A percentile compares a stretch with the other conserved stretches of the same genome.
Conservation (phyloP, 2,113 vertebrate genomes). For the Halichoeres trimaculatus region DNA sequence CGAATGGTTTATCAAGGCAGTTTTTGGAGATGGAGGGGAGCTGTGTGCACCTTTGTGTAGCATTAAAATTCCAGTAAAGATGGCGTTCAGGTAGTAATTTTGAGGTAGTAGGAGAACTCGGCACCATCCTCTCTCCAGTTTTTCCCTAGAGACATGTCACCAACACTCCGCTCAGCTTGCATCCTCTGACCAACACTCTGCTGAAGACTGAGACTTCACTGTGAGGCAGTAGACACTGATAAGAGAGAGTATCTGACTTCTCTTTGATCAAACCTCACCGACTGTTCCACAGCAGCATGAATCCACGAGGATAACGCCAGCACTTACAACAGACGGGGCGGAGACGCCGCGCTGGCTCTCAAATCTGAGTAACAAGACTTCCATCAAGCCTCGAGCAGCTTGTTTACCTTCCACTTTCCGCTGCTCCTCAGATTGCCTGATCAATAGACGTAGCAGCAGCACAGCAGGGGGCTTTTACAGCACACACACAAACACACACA, state of each 20-base stretch:
- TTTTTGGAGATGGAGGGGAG: too few species aligned
- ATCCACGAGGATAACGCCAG: background rate
- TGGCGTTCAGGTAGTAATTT: too few species aligned
- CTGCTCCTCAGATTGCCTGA: constrained; percentile 6
- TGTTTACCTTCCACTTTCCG: constrained; percentile 44
- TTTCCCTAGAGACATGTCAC: too few species aligned
- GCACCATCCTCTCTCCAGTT: too few species aligned
- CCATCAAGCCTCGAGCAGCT: constrained; percentile 14
- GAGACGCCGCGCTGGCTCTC: background rate
- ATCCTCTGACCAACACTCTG: background rate
- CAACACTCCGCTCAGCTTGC: too few species aligned
- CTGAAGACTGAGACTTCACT: background rate
- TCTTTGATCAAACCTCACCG: constrained; percentile 15
- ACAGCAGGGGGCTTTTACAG: background rate
- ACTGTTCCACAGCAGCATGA: background rate
- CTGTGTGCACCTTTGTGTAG: too few species aligned
- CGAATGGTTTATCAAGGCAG: too few species aligned
- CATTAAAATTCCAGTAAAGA: too few species aligned
- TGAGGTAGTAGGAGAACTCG: too few species aligned
- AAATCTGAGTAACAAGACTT: constrained; percentile 26
- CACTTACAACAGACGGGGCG: background rate
- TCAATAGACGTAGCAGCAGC: constrained; percentile 18
- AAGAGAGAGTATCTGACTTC: background rate
- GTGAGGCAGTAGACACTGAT: too few species aligned
- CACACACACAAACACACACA: constrained; percentile 4